Percentiles rank a stretch among this genome's conserved stretches.
Evolutionary conservation across 1,140 invertebrate species (phyloP).

Genomic region (Drosophila nebulosa): DNA sequence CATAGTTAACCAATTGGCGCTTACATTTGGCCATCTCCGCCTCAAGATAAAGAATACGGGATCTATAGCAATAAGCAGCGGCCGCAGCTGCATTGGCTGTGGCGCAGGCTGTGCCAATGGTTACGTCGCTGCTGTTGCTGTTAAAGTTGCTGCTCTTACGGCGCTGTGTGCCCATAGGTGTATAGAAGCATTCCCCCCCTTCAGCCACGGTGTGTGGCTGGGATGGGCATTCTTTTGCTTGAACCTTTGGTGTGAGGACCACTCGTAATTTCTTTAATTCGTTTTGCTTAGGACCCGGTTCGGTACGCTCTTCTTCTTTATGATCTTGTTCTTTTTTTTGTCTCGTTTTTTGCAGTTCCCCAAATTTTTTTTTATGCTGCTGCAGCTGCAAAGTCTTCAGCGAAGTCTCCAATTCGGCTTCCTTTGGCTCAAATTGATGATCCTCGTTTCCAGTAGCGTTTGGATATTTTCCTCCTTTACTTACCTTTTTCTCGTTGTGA

Average conservation of each 20-base stretch:
- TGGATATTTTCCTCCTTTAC: not conserved
- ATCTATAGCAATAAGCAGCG: slow-evolving; percentile 36
- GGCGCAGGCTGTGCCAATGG: not conserved
- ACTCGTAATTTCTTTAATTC: not conserved
- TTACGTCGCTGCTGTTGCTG: not conserved
- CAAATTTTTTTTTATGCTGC: not conserved
- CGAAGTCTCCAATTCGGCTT: not conserved
- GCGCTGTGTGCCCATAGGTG: not conserved
- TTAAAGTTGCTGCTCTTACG: not conserved
- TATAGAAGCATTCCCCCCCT: slow-evolving; percentile 4
- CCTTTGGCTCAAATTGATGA: not conserved
- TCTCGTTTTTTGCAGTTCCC: not conserved
- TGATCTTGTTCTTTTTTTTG: not conserved
- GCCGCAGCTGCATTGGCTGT: not conserved
- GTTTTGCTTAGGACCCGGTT: not conserved
- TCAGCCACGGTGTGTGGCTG: not conserved
- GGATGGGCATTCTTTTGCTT: not conserved
- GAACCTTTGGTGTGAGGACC: not conserved
- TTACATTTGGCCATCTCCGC: slow-evolving; percentile 62
- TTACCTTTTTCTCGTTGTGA: not conserved
- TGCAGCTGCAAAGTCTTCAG: not conserved
- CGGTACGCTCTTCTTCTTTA: not conserved
- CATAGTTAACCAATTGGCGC: slow-evolving; percentile 42
- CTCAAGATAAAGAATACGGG: slow-evolving; percentile 35
- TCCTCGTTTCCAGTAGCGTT: not conserved